phyloP scores from a whole-genome alignment of 2,113 vertebrate species.

The Chloebia gouldiae region DNA sequence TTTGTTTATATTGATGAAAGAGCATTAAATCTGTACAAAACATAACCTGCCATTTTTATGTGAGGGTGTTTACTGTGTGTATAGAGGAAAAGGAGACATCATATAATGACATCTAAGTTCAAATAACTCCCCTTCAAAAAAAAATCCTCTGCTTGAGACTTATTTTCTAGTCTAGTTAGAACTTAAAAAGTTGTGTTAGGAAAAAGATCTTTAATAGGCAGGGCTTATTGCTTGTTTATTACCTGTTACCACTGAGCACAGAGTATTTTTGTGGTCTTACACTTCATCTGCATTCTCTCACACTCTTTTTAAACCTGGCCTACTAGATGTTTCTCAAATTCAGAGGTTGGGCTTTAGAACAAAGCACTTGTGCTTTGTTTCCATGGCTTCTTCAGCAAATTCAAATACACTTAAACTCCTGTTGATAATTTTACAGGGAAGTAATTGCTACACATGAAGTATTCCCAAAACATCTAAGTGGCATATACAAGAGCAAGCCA shows the following conservation, averaged over 20 bases:
- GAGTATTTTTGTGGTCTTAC: not conserved
- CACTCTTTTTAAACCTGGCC: not conserved
- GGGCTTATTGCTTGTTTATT: not conserved
- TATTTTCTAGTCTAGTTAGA: not conserved
- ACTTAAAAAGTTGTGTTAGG: not conserved
- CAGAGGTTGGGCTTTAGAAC: not conserved
- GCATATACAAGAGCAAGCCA: slow-evolving; percentile 11
- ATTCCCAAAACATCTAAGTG: slow-evolving; percentile 29
- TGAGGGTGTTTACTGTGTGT: not conserved
- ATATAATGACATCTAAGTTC: not conserved
- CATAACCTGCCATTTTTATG: not conserved
- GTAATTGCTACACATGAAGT: slow-evolving; percentile 47
- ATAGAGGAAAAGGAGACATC: not conserved
- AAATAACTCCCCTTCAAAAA: not conserved
- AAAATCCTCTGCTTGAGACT: not conserved
- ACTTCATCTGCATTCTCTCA: not conserved
- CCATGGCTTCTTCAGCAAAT: not conserved
- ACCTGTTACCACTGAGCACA: not conserved
- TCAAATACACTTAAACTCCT: slow-evolving; percentile 11
- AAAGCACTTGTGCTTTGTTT: not conserved
- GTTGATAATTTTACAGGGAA: slow-evolving; percentile 50
- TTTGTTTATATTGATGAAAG: not conserved
- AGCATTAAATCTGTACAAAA: not conserved
- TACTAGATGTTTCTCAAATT: not conserved
- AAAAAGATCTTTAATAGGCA: not conserved